Base-by-base conservation (phyloP, 2,888 invertebrate genomes). In the Melipona bicolor region DNA sequence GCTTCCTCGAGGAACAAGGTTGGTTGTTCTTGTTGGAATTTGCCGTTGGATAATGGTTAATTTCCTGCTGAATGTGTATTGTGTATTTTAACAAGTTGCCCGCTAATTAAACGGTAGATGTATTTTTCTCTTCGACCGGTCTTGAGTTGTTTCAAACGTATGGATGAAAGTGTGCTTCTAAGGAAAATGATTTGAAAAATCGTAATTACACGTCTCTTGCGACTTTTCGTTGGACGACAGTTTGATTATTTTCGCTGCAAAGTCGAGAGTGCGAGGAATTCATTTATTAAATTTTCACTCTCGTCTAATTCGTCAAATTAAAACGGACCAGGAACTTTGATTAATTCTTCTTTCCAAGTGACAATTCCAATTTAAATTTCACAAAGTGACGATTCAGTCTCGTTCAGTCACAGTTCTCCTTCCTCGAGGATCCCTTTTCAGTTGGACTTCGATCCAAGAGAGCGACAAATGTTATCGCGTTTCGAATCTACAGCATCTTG, bases 401-500 rank as follows among this genome's bases (percentile, higher is more conserved):
- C 5, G 5, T n/a, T 5, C 11, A 0, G 13, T 56, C 9, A 56
- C 56, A 56, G 9, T 9, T 36, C 36, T 36, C 13, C 56, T n/a
- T 56, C 4, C 13, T n/a, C 4, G 11, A 56, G n/a, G 13, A n/a
- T n/a, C 13, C 56, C 19, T 11, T n/a, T 56, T 56, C 13, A 59
- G 15, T n/a, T n/a, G 15, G 13, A n/a, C n/a, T 59, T 59, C n/a
- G n/a, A 59, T 59, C n/a, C n/a, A 43, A 9, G 13, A 59, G 15
- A 59, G n/a, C 56, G 24, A 59, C 21, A 27, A 52, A 21, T 3
- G 19, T 11, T 69, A 80, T 77, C 71, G 9, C 0, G 59, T 27
- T 19, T 56, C 54, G 81, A 19, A 81, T 81, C 78, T 81, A 59
- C 54, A 61, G 69, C 70, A 70, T 65, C 74, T 75, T n/a, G 61